A percentile compares a stretch with the other conserved stretches of the same genome.
phyloP scores from a whole-genome alignment of 2,888 invertebrate genomes.

The Dryadula phaetusa region DNA sequence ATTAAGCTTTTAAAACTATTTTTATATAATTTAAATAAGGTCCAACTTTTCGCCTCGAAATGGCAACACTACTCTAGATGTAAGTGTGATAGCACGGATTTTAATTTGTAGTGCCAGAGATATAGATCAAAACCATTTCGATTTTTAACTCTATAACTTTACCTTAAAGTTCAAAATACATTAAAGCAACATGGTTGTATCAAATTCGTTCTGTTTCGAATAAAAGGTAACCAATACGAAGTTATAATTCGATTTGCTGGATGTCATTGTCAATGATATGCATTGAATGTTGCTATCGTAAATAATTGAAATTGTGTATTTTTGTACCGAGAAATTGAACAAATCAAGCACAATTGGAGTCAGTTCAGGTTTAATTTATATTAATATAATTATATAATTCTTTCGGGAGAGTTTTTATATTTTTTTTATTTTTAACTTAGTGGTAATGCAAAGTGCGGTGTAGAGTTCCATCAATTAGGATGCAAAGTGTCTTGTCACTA shows the following conservation, averaged over 20 bases:
- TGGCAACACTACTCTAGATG: constrained; percentile 47
- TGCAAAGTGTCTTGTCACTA: no score
- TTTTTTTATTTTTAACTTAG: no score
- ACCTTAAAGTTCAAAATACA: background rate
- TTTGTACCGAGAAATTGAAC: background rate
- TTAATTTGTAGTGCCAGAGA: constrained; percentile 45
- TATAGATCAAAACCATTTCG: constrained; percentile 18
- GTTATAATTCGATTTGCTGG: constrained; percentile 43
- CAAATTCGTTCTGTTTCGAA: constrained; percentile 43
- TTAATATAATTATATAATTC: no score
- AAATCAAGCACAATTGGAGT: background rate
- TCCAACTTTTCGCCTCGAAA: background rate
- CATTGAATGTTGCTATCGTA: constrained; percentile 21
- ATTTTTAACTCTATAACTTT: constrained; percentile 25
- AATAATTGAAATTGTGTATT: constrained; percentile 11
- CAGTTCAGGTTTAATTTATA: background rate
- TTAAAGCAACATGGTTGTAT: background rate
- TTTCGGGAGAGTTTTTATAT: no score
- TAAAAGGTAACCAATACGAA: constrained; percentile 37
- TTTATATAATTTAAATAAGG: no score
- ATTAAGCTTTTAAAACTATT: no score
- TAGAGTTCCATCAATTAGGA: no score
- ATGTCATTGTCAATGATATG: constrained; percentile 41
- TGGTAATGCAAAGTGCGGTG: no score
- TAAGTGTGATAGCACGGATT: constrained; percentile 48